phyloP scores from a whole-genome alignment of 35 echinoderm and acorn worm genomes.

The Lytechinus variegatus region DNA sequence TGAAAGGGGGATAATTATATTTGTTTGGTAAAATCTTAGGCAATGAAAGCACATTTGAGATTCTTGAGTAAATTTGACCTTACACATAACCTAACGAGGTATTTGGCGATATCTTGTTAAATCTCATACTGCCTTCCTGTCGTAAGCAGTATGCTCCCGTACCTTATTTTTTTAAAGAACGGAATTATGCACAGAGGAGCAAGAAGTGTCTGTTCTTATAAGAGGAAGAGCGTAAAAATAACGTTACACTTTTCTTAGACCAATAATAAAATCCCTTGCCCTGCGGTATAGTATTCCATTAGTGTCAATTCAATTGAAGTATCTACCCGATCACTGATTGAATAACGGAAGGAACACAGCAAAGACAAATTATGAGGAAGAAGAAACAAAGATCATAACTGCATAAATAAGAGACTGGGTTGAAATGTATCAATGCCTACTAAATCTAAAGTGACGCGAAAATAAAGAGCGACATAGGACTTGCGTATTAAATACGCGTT shows the following conservation, averaged over 20 bases:
- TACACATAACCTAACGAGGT: no score
- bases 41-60: no score
- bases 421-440: background rate
- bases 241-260: background rate
- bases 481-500: background rate
- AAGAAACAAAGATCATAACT: slow-evolving; percentile 1
- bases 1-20: no score
- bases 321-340: background rate
- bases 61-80: no score
- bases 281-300: slow-evolving; percentile 28
- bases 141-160: no score
- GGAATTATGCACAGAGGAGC: background rate
- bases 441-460: background rate
- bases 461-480: background rate
- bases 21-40: no score
- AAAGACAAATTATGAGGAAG: background rate
- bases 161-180: background rate
- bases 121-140: no score
- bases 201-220: background rate
- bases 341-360: slow-evolving; percentile 10
- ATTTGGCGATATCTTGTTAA: no score
- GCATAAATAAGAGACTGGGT: background rate
- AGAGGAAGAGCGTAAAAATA: background rate
- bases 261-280: background rate
- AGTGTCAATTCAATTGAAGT: slow-evolving; percentile 17